A percentile compares a stretch with the other conserved stretches of the same genome.
Evolutionary conservation across 1,140 invertebrate genomes (phyloP).

Genomic region (Dryas iulia): DNA sequence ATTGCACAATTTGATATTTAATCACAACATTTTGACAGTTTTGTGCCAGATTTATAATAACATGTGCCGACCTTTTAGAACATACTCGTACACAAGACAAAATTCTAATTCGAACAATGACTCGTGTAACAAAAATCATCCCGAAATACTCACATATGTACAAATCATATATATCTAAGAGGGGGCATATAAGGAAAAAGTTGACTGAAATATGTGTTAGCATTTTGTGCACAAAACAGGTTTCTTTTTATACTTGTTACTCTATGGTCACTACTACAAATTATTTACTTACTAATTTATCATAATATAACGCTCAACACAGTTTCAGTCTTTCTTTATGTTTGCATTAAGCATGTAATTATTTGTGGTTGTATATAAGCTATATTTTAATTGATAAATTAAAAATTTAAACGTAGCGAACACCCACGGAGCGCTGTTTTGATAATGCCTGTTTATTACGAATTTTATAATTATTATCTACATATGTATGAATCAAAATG

Average conservation of each 20-base stretch:
- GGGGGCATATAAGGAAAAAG: conserved; percentile 36
- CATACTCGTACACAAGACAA: conserved; percentile 29
- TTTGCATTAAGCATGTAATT: conserved; percentile 38
- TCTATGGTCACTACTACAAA: neutral
- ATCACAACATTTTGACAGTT: conserved; percentile 44
- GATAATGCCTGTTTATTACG: neutral
- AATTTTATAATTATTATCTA: neutral
- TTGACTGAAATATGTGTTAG: conserved; percentile 33
- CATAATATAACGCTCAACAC: conserved; percentile 23
- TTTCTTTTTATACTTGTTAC: neutral
- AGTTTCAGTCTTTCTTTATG: conserved; percentile 42
- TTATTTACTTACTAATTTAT: neutral
- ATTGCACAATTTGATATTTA: conserved; percentile 69
- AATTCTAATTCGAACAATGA: conserved; percentile 20
- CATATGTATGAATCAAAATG: neutral
- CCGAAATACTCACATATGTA: conserved; percentile 17
- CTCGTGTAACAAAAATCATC: conserved; percentile 14
- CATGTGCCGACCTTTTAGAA: conserved; percentile 46
- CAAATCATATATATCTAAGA: conserved; percentile 31
- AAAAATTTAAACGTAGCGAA: conserved; percentile 10
- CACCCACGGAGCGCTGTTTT: neutral
- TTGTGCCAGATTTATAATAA: conserved; percentile 35
- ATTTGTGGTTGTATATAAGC: conserved; percentile 30
- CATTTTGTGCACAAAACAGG: neutral
- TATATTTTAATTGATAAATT: neutral